phyloP scores from a whole-genome alignment of 92 coral and sea anemone species.

The Paragorgia papillata region DNA sequence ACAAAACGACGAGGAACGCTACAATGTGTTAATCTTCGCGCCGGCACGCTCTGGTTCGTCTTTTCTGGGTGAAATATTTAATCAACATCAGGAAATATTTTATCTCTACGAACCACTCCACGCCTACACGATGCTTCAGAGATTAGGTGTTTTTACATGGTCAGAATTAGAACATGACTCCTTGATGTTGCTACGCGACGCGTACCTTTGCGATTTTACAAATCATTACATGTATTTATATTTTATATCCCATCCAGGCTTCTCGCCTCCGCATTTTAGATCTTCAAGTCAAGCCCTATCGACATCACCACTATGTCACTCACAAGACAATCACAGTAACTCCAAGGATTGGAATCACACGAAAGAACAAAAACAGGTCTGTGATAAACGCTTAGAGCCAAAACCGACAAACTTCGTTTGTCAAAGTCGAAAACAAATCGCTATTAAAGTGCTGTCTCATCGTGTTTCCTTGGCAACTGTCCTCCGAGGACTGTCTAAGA shows the following conservation, averaged over 20 bases:
- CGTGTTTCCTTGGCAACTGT: slow-evolving; percentile 60
- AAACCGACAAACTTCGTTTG: slow-evolving; percentile 64
- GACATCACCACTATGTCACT: slow-evolving; percentile 58
- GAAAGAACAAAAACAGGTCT: neutral
- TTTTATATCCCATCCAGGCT: slow-evolving; percentile 56
- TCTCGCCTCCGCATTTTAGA: slow-evolving; percentile 64
- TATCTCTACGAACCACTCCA: slow-evolving; percentile 82
- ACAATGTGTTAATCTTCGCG: slow-evolving; percentile 71
- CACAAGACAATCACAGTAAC: neutral
- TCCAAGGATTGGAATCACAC: neutral
- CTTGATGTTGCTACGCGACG: slow-evolving; percentile 62
- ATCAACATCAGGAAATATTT: slow-evolving; percentile 73
- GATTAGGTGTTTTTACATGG: slow-evolving; percentile 43
- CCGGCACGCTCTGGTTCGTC: slow-evolving; percentile 89
- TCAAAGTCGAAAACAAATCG: slow-evolving; percentile 46
- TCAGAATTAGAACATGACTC: slow-evolving; percentile 60
- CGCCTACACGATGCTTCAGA: slow-evolving; percentile 22
- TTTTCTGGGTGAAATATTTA: slow-evolving; percentile 84
- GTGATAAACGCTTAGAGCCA: slow-evolving; percentile 57
- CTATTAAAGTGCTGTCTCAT: slow-evolving; percentile 68
- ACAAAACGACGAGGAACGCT: slow-evolving; percentile 9
- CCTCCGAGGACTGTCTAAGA: slow-evolving; percentile 28
- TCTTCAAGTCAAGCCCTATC: slow-evolving; percentile 80
- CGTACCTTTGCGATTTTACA: slow-evolving; percentile 65
- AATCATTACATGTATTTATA: slow-evolving; percentile 71